These are phyloP conservation scores for Ambastaia sidthimunki DNA, from an alignment of 2,797 vertebrate species.

Conservation along the genomic window DNA sequence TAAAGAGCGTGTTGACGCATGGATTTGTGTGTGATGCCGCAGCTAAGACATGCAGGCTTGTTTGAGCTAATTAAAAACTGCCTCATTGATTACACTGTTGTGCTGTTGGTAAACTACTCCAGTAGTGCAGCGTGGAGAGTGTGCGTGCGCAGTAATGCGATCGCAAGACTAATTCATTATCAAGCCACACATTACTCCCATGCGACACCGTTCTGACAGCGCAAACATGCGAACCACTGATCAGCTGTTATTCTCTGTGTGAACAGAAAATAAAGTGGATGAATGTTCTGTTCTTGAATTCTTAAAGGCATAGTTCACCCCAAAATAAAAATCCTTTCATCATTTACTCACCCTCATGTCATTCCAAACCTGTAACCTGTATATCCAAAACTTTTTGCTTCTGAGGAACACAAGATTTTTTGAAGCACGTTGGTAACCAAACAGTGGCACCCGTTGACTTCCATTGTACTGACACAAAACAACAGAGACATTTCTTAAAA, in stretches of 20 bases:
- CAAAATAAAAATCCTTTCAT: no score
- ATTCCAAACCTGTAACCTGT: no score
- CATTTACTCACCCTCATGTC: no score
- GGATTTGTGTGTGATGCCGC: conserved; percentile 39
- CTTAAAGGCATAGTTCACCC: no score
- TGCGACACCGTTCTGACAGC: neutral
- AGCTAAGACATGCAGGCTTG: conserved; percentile 46
- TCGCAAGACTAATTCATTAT: conserved; percentile 21
- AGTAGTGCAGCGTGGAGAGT: conserved; percentile 18
- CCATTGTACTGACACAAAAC: no score
- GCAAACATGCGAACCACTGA: neutral
- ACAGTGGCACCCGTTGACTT: no score
- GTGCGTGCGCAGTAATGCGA: neutral
- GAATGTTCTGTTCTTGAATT: no score
- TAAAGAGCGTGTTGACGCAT: neutral
- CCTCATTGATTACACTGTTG: conserved; percentile 52
- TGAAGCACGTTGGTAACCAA: no score
- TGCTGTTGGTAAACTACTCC: conserved; percentile 42
- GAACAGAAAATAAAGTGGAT: neutral
- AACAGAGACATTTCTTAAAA: no score
- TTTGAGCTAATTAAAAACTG: conserved; percentile 62
- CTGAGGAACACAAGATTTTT: no score
- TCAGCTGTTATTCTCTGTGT: neutral
- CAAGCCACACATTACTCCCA: neutral
- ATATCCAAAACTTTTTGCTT: no score